Evolutionary conservation across 1,140 invertebrate genomes (phyloP).

Genomic region (Drosophila grimshawi): DNA sequence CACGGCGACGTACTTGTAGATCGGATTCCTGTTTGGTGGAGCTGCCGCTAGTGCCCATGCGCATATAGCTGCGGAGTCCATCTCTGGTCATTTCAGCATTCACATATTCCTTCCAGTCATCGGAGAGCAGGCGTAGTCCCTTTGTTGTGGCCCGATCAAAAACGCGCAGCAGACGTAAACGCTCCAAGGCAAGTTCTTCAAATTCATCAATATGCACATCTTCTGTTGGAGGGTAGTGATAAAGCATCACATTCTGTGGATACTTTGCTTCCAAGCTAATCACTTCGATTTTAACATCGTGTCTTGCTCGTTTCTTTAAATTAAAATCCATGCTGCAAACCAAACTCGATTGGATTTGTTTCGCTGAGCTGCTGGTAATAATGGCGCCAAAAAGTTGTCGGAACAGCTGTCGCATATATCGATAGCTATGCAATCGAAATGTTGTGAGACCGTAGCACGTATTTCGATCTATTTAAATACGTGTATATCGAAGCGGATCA

Average conservation of each 20-base stretch:
- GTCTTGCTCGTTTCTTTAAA: conserved; percentile 66
- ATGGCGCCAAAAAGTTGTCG: conserved; percentile 50
- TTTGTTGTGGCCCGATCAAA: conserved; percentile 89
- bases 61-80: conserved; percentile 88
- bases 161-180: conserved; percentile 91
- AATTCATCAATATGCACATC: conserved; percentile 93
- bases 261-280: conserved; percentile 85
- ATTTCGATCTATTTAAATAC: neutral
- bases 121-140: conserved; percentile 87
- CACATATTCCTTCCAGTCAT: conserved; percentile 91
- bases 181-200: conserved; percentile 93
- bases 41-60: conserved; percentile 84
- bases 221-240: conserved; percentile 90
- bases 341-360: conserved; percentile 7
- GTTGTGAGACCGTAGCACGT: neutral
- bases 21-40: conserved; percentile 85
- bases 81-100: conserved; percentile 89
- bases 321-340: conserved; percentile 70
- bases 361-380: conserved; percentile 7
- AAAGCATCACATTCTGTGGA: conserved; percentile 92
- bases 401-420: conserved; percentile 50
- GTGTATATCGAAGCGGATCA: neutral
- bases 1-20: conserved; percentile 88
- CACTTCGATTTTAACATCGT: conserved; percentile 74
- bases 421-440: conserved; percentile 1